phyloP scores from a whole-genome alignment of 2,888 invertebrate genomes.

The Netelia melanura region DNA sequence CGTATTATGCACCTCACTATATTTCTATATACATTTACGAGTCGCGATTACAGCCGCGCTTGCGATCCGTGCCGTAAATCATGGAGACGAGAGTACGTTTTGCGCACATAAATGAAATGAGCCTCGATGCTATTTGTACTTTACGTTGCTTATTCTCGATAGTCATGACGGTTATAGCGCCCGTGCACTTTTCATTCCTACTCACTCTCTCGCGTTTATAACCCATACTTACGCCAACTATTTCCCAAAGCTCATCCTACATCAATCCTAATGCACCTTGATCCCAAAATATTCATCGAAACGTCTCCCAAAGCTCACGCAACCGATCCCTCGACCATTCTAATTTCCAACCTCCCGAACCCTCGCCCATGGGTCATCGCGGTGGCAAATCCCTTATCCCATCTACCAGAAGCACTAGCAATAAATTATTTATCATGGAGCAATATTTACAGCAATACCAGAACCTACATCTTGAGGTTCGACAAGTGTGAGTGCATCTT shows the following conservation, averaged over 20 bases:
- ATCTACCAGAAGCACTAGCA: too few relatives aligned
- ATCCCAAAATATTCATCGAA: not conserved
- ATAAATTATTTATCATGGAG: too few relatives aligned
- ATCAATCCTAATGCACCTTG: not conserved
- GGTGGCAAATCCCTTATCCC: too few relatives aligned
- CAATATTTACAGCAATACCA: too few relatives aligned
- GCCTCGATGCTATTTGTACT: constrained; percentile 67
- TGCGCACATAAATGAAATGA: constrained; percentile 67
- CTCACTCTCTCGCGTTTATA: not conserved
- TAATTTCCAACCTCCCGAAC: too few relatives aligned
- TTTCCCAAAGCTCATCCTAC: not conserved
- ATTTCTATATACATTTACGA: constrained; percentile 1
- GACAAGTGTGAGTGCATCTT: too few relatives aligned
- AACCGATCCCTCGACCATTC: too few relatives aligned
- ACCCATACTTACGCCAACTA: not conserved
- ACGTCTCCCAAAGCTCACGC: constrained; percentile 1
- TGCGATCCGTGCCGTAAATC: constrained; percentile 69
- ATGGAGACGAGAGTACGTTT: constrained; percentile 64
- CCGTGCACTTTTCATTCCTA: constrained; percentile 2
- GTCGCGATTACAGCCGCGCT: constrained; percentile 62
- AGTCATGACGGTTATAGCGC: constrained; percentile 58
- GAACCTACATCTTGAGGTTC: too few relatives aligned
- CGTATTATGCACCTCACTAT: not conserved
- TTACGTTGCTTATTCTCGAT: constrained; percentile 65
- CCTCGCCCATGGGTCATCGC: too few relatives aligned